Conservation (phyloP, 37 sponge, comb jelly and placozoan genomes). For the Agelas oroides region DNA sequence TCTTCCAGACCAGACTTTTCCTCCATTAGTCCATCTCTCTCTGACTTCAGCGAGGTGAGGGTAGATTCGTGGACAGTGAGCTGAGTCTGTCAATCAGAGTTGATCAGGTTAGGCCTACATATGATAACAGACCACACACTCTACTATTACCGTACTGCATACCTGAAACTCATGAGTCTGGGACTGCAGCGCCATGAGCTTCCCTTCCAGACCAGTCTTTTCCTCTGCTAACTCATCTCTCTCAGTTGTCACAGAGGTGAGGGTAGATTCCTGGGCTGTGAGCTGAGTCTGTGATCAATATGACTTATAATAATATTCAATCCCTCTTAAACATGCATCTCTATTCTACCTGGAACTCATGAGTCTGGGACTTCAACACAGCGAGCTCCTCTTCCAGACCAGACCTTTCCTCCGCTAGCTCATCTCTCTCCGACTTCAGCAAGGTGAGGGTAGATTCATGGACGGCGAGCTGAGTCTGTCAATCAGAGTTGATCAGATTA, state of each 20-base stretch:
- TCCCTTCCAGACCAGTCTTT: neutral
- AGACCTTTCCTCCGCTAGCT: neutral
- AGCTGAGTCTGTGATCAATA: neutral
- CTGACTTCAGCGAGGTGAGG: neutral
- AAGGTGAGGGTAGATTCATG: neutral
- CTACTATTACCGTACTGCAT: too few relatives aligned
- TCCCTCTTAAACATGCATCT: too few relatives aligned
- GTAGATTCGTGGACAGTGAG: neutral
- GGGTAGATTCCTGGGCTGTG: neutral
- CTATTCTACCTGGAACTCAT: too few relatives aligned
- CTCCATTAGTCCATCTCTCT: neutral
- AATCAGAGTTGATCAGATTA: neutral
- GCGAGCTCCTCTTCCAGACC: neutral
- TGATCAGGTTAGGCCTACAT: neutral
- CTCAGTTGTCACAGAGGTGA: neutral
- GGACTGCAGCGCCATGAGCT: neutral
- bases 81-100: neutral
- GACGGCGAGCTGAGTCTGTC: neutral
- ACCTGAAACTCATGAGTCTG: too few relatives aligned
- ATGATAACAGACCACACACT: too few relatives aligned
- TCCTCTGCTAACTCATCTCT: neutral
- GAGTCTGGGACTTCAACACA: too few relatives aligned
- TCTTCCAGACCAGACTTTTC: neutral
- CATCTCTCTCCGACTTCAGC: neutral
- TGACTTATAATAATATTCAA: neutral